These are phyloP conservation scores for Polyboroides typus DNA, from an alignment of 2,797 vertebrate species.

Conservation along the genomic window DNA sequence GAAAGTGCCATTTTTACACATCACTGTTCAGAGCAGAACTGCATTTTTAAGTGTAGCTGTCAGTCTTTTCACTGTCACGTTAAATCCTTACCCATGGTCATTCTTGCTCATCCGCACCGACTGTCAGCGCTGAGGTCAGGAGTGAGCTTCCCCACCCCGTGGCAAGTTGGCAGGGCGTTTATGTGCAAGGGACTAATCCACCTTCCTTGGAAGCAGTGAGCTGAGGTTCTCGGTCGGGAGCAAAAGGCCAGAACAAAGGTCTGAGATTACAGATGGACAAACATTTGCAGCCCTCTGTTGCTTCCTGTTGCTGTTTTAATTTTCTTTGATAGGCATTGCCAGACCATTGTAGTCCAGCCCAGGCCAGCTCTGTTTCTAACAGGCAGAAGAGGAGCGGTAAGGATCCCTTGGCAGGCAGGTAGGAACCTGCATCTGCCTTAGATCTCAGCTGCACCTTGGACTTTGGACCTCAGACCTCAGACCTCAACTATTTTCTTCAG, in stretches of 20 bases:
- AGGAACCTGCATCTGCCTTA: neutral
- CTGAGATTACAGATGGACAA: slow-evolving; percentile 1
- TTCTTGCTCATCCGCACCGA: neutral
- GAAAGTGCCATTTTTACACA: neutral
- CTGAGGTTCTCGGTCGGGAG: neutral
- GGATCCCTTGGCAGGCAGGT: neutral
- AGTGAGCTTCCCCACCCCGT: neutral
- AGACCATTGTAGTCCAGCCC: neutral
- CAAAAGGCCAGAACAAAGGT: slow-evolving; percentile 33
- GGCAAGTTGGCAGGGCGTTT: neutral
- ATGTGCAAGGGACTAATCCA: neutral
- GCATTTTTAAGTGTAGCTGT: neutral
- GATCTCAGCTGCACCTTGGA: neutral
- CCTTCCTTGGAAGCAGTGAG: neutral
- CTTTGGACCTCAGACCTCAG: rapidly evolving
- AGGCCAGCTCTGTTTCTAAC: neutral
- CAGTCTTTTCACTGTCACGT: neutral
- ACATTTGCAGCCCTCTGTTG: neutral
- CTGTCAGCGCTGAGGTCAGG: neutral
- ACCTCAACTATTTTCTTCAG: neutral
- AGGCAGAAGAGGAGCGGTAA: neutral
- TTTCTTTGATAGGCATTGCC: neutral
- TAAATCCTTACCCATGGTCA: neutral
- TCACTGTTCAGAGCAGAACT: neutral
- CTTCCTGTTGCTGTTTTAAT: neutral